Percentiles rank a stretch among this genome's conserved stretches.
Evolutionary conservation across 2,888 invertebrate genomes (phyloP).

Genomic region (Vandiemenella viatica): DNA sequence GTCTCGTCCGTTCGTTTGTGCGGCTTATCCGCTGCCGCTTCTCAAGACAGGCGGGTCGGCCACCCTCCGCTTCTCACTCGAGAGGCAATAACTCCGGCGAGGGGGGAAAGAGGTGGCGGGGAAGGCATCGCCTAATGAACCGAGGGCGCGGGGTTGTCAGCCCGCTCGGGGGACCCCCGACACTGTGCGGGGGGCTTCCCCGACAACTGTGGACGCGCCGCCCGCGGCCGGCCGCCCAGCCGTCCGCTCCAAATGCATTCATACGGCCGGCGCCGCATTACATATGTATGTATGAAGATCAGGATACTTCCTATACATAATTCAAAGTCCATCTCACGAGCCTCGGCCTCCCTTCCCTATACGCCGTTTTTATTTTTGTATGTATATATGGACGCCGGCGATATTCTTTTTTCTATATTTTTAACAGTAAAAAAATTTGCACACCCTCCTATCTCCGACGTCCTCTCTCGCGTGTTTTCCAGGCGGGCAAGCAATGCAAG

Average conservation of each 20-base stretch:
- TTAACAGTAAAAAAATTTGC: constrained; percentile 2
- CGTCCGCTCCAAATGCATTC: background rate
- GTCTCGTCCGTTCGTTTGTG: no score
- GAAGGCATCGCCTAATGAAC: no score
- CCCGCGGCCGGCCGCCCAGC: background rate
- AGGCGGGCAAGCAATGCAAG: constrained; percentile 1
- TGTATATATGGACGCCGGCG: background rate
- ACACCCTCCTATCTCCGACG: background rate
- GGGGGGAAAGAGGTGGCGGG: no score
- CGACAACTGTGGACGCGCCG: background rate
- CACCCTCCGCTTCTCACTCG: no score
- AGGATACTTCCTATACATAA: constrained; percentile 25
- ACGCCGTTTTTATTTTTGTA: background rate
- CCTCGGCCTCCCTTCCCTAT: background rate
- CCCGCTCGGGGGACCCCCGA: no score
- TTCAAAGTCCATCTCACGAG: constrained; percentile 32
- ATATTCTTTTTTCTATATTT: background rate
- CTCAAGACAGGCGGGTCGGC: no score
- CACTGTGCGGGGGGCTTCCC: background rate
- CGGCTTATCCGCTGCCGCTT: no score
- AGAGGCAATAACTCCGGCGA: no score
- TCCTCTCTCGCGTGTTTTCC: constrained; percentile 3
- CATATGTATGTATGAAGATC: constrained; percentile 14
- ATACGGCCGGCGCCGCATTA: background rate
- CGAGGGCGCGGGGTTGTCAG: no score